Percentiles rank a stretch among this genome's conserved stretches.
Conservation (phyloP, 2,113 vertebrate species). For the Montifringilla adamsi region DNA sequence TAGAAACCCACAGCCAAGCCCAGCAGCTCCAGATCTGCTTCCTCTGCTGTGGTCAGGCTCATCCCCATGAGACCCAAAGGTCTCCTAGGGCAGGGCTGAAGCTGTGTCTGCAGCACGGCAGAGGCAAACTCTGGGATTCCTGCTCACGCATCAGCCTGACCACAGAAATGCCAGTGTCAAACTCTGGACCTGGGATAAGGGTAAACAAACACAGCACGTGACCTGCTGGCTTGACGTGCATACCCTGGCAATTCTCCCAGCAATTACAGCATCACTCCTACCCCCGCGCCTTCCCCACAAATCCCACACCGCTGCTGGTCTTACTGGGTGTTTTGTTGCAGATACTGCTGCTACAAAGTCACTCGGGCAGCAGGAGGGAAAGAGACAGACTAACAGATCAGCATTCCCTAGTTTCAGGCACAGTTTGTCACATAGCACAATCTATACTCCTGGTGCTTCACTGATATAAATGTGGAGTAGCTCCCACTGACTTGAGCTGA, state of each 20-base stretch:
- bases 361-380: background rate
- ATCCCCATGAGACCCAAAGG: background rate
- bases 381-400: background rate
- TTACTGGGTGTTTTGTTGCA: background rate
- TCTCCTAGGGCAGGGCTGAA: background rate
- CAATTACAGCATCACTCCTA: slow-evolving; percentile 18
- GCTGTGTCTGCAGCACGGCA: background rate
- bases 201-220: slow-evolving; percentile 62
- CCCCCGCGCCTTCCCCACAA: background rate
- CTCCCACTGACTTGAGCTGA: background rate
- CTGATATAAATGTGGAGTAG: background rate
- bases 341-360: background rate
- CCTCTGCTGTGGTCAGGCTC: slow-evolving; percentile 1
- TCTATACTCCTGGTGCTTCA: background rate
- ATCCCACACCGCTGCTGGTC: background rate
- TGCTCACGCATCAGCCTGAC: background rate
- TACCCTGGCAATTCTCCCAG: slow-evolving; percentile 54
- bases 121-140: slow-evolving; percentile 33
- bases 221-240: background rate
- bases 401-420: background rate
- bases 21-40: background rate
- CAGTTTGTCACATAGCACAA: background rate
- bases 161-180: slow-evolving; percentile 41
- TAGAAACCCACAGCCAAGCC: background rate
- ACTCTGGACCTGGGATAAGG: background rate